A percentile compares a stretch with the other conserved stretches of the same genome.
Conservation (phyloP, 2,888 invertebrate species). For the Paralinhomoeus sp. region DNA sequence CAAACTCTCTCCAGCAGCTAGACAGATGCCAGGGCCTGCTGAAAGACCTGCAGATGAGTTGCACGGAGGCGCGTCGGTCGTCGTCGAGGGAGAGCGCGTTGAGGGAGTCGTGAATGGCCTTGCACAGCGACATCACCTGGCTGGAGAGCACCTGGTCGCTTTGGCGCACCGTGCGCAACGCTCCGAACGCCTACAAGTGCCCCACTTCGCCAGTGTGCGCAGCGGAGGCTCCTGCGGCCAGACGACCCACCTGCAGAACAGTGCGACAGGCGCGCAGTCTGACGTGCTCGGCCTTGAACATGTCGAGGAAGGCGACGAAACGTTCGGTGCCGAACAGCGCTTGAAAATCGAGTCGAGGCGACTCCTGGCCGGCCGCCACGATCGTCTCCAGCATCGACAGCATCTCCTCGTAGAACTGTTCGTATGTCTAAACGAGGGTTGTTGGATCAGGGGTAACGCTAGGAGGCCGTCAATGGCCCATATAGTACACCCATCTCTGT, state of each 20-base stretch:
- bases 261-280: constrained; percentile 53
- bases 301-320: constrained; percentile 64
- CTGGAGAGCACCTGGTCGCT: constrained; percentile 32
- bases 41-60: background rate
- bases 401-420: constrained; percentile 53
- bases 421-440: constrained; percentile 40
- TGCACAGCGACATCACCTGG: constrained; percentile 63
- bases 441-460: too few relatives aligned
- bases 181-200: too few relatives aligned
- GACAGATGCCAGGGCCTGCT: background rate
- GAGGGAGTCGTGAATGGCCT: constrained; percentile 57
- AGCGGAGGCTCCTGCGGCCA: too few relatives aligned
- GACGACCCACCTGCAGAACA: too few relatives aligned
- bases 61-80: constrained; percentile 11
- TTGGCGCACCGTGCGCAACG: too few relatives aligned
- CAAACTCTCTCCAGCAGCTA: background rate
- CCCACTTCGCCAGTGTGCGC: too few relatives aligned
- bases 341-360: constrained; percentile 1
- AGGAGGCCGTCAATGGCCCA: background rate
- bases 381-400: constrained; percentile 32
- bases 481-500: too few relatives aligned
- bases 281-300: constrained; percentile 60
- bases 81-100: constrained; percentile 23
- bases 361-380: constrained; percentile 1
- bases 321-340: constrained; percentile 39